Conservation (phyloP, 2,888 invertebrate species). For the Allolobophora icterica region DNA sequence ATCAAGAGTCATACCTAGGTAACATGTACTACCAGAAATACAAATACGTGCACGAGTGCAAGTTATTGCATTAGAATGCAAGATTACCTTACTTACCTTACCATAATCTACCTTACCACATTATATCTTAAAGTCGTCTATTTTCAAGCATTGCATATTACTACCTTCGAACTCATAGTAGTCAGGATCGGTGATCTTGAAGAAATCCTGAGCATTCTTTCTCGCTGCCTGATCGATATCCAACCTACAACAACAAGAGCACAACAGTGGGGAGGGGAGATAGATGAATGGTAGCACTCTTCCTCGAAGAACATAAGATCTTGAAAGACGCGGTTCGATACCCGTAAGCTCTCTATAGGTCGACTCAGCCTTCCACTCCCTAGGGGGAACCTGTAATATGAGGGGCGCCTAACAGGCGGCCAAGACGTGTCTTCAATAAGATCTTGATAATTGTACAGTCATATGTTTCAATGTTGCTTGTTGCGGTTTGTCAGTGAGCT, state of each 20-base stretch:
- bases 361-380: too few relatives aligned
- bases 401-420: too few relatives aligned
- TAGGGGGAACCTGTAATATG: too few relatives aligned
- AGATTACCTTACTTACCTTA: background rate
- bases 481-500: too few relatives aligned
- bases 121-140: background rate
- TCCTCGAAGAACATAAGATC: too few relatives aligned
- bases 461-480: too few relatives aligned
- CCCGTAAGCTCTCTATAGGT: too few relatives aligned
- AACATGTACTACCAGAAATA: background rate
- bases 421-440: too few relatives aligned
- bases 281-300: too few relatives aligned
- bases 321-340: too few relatives aligned
- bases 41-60: background rate
- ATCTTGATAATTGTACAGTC: too few relatives aligned
- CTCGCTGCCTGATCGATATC: slow-evolving; percentile 40
- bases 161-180: slow-evolving; percentile 69
- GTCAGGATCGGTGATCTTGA: slow-evolving; percentile 38
- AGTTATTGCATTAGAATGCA: background rate
- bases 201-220: slow-evolving; percentile 33
- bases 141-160: background rate
- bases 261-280: background rate
- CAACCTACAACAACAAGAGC: slow-evolving; percentile 30
- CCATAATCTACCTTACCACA: background rate
- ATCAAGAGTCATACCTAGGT: too few relatives aligned